A percentile compares a stretch with the other conserved stretches of the same genome.
Conservation (phyloP, 2,888 invertebrate genomes). For the Nymphalis polychloros region DNA sequence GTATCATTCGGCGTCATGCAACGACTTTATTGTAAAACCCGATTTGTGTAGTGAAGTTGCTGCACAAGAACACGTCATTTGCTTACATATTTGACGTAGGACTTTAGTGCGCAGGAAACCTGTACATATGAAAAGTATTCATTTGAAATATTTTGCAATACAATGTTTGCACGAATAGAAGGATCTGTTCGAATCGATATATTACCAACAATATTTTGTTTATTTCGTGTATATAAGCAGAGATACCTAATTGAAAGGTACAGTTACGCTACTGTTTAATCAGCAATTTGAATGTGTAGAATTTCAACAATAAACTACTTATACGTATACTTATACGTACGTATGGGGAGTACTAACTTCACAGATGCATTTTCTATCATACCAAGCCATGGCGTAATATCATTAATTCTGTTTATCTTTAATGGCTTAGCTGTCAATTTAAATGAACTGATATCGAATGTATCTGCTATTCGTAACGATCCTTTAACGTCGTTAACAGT, state of each 20-base stretch:
- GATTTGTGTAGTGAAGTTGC: neutral
- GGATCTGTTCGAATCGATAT: neutral
- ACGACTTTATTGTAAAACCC: neutral
- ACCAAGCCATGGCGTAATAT: conserved; percentile 35
- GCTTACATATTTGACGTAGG: neutral
- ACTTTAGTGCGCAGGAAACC: neutral
- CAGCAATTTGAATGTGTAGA: neutral
- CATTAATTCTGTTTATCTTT: conserved; percentile 43
- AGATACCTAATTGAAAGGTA: too few species aligned
- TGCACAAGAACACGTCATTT: neutral
- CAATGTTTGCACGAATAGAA: neutral
- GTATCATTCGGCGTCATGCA: neutral
- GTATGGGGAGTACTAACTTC: conserved; percentile 15
- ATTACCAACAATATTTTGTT: neutral
- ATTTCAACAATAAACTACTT: too few species aligned
- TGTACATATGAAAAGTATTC: too few species aligned
- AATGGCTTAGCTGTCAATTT: conserved; percentile 41
- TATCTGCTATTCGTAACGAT: conserved; percentile 29
- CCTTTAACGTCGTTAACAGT: conserved; percentile 20
- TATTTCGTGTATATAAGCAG: too few species aligned
- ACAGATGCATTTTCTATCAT: conserved; percentile 29
- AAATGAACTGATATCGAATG: conserved; percentile 29
- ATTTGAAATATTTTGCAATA: too few species aligned
- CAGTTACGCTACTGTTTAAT: neutral
- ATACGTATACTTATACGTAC: too few species aligned